Conservation (phyloP, 1,140 invertebrate species). For the Lethrus apterus region DNA sequence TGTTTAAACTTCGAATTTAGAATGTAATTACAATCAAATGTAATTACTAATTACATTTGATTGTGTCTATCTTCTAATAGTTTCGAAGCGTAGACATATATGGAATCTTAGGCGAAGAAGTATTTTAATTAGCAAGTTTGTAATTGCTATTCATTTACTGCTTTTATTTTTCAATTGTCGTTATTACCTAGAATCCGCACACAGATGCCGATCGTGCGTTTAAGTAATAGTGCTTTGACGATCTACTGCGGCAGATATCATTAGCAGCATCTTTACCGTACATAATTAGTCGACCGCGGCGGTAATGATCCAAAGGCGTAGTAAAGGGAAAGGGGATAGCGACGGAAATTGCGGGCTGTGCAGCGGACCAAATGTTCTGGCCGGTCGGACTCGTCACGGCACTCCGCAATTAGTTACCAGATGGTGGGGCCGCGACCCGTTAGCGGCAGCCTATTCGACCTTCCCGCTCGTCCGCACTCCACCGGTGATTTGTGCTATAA, state of each 20-base stretch:
- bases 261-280: constrained; percentile 13
- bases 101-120: no score
- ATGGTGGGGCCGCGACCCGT: constrained; percentile 8
- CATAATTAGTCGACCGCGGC: constrained; percentile 10
- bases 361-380: neutral
- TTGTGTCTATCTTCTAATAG: no score
- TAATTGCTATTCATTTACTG: no score
- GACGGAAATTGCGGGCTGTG: constrained; percentile 6
- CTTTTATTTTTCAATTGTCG: no score
- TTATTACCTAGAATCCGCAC: no score
- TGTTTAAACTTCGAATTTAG: no score
- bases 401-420: constrained; percentile 9
- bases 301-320: constrained; percentile 8
- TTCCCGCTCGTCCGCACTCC: constrained; percentile 4
- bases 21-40: no score
- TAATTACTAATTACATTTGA: no score
- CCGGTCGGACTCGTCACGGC: constrained; percentile 5
- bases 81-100: no score
- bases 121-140: no score
- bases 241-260: constrained; percentile 8
- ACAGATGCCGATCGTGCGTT: constrained; percentile 1
- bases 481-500: constrained; percentile 4
- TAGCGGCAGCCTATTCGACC: constrained; percentile 1
- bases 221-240: neutral
- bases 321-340: constrained; percentile 5